phyloP scores from a whole-genome alignment of 2,113 vertebrate genomes.

The Aldabrachelys gigantea region DNA sequence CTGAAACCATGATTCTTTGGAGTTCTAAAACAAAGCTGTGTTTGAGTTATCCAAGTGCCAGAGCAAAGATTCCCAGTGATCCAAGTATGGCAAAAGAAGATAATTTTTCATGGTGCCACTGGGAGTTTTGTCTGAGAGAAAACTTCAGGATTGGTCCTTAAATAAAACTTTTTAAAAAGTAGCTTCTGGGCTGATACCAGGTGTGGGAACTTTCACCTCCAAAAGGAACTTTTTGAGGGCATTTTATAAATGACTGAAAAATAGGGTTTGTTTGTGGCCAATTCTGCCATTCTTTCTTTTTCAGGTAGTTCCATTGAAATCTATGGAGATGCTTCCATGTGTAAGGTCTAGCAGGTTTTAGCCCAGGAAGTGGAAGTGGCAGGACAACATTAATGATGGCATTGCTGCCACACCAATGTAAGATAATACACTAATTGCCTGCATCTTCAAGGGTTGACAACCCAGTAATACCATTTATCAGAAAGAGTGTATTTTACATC shows the following conservation, averaged over 20 bases:
- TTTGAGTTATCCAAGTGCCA: constrained; percentile 5
- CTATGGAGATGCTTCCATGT: accelerated
- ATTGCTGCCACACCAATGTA: neutral
- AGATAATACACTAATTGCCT: accelerated
- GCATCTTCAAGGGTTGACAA: neutral
- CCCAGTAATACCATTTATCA: neutral
- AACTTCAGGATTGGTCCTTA: neutral
- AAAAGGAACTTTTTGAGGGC: neutral
- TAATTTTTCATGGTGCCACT: neutral
- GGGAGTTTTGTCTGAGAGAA: constrained; percentile 33
- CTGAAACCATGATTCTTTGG: neutral
- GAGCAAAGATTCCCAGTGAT: constrained; percentile 14
- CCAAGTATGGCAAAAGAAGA: neutral
- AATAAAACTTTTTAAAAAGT: neutral
- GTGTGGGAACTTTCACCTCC: neutral
- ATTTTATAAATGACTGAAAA: neutral
- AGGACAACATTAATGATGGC: neutral
- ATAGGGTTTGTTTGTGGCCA: neutral
- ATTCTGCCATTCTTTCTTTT: neutral
- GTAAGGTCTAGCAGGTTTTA: neutral
- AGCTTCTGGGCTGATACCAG: neutral
- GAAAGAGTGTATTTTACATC: neutral
- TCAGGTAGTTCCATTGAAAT: neutral
- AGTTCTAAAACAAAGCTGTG: constrained; percentile 44
- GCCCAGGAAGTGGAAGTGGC: accelerated